Conservation (phyloP, 2,797 vertebrate species). For the Notolepis coatsorum region DNA sequence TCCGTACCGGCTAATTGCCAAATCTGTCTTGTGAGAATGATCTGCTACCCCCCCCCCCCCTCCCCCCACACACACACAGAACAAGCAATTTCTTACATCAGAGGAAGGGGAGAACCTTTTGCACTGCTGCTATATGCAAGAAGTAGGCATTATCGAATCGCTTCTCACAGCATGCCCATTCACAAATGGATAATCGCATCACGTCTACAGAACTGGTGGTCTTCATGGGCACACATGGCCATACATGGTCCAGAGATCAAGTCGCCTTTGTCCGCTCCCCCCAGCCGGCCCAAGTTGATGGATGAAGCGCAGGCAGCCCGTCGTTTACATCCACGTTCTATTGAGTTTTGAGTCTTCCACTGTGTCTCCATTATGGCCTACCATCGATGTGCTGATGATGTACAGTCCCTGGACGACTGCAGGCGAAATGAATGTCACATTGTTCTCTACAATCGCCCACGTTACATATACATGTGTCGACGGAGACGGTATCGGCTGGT, state of each 20-base stretch:
- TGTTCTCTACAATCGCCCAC: conserved; percentile 23
- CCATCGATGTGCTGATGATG: conserved; percentile 43
- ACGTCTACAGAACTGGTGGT: background rate
- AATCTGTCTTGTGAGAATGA: conserved; percentile 60
- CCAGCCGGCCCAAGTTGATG: conserved; percentile 24
- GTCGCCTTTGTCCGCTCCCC: conserved; percentile 11
- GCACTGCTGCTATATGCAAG: conserved; percentile 21
- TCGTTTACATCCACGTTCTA: conserved; percentile 43
- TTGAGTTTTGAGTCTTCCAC: conserved; percentile 24
- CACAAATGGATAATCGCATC: conserved; percentile 26
- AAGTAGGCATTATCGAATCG: conserved; percentile 11
- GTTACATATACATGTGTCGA: background rate
- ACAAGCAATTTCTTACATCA: conserved; percentile 42
- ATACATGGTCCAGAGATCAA: background rate
- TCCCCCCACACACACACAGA: too few relatives aligned
- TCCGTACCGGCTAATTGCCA: conserved; percentile 52
- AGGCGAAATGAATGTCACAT: conserved; percentile 25
- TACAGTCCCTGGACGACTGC: conserved; percentile 27
- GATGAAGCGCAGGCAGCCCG: conserved; percentile 27
- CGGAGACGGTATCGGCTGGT: background rate
- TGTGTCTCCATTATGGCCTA: conserved; percentile 56
- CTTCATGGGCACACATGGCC: background rate
- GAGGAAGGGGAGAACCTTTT: conserved; percentile 5
- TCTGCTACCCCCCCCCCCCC: conserved; percentile 37
- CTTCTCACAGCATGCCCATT: conserved; percentile 6